A percentile compares a stretch with the other conserved stretches of the same genome.
phyloP scores from a whole-genome alignment of 2,888 invertebrate species.

The Drosophila nr. fundita region DNA sequence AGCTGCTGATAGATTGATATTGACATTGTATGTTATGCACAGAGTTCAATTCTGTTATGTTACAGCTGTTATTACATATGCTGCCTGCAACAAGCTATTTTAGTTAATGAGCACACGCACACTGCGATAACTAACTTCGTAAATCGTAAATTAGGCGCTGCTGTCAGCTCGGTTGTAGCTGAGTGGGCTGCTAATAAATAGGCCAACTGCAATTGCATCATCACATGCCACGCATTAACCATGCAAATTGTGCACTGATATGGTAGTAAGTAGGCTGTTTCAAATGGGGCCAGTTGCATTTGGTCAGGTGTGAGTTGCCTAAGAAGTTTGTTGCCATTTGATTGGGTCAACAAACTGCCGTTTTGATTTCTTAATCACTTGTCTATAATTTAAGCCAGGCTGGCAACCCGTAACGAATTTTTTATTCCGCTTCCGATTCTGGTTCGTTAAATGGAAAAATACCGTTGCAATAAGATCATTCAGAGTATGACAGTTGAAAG shows the following conservation, averaged over 20 bases:
- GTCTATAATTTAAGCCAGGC: constrained; percentile 54
- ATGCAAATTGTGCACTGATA: constrained; percentile 64
- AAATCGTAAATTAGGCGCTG: constrained; percentile 28
- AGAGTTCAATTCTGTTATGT: not conserved
- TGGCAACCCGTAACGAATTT: not conserved
- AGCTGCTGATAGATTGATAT: not conserved
- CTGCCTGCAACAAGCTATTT: not conserved
- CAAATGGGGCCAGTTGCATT: not conserved
- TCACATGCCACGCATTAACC: constrained; percentile 53
- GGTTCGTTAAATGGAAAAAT: not conserved
- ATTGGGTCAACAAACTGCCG: constrained; percentile 68
- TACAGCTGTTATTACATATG: not conserved
- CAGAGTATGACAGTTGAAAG: not conserved
- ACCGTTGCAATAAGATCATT: not conserved
- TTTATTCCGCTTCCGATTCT: not conserved
- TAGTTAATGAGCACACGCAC: not conserved
- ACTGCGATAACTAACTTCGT: constrained; percentile 2
- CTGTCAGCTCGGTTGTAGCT: not conserved
- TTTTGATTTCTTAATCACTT: constrained; percentile 44
- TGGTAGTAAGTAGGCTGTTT: constrained; percentile 32
- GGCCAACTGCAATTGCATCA: constrained; percentile 35
- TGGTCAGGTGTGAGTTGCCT: constrained; percentile 41
- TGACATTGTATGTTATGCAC: not conserved
- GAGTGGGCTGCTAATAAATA: constrained; percentile 36
- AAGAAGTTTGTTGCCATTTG: constrained; percentile 49